These are phyloP conservation scores for Archilochus colubris DNA, from an alignment of 2,113 vertebrate species.

Conservation along the genomic window DNA sequence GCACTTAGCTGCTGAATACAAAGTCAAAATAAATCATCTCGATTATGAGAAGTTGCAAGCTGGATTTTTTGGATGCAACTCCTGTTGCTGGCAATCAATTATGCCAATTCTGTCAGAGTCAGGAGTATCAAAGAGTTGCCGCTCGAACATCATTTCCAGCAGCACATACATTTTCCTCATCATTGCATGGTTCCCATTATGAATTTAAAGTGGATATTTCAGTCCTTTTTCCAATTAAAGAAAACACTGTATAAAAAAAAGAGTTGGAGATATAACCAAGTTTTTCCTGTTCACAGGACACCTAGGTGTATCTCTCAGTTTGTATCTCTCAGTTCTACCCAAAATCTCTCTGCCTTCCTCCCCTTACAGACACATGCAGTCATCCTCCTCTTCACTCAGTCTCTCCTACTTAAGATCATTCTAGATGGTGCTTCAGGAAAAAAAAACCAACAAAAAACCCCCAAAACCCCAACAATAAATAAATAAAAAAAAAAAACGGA, in stretches of 20 bases:
- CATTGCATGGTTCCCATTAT: background rate
- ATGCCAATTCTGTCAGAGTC: background rate
- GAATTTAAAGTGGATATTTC: background rate
- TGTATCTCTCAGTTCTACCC: background rate
- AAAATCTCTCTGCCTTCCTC: background rate
- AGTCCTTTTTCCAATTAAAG: background rate
- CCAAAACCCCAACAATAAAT: no score
- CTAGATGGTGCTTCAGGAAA: background rate
- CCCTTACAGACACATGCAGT: background rate
- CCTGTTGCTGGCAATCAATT: background rate
- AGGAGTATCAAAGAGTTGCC: background rate
- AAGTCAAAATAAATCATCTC: constrained; percentile 2
- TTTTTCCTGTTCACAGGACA: background rate
- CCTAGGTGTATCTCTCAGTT: background rate
- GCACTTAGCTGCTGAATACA: background rate
- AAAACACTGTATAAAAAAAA: background rate
- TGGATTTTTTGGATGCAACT: background rate
- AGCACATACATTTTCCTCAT: background rate
- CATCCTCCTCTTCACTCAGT: background rate
- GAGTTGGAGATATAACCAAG: background rate
- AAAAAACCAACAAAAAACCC: background rate
- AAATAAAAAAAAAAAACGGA: no score
- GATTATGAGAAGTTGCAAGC: background rate
- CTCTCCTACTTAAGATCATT: background rate
- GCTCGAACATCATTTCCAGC: background rate